Base-by-base conservation (phyloP, 2,113 vertebrate species). In the Gadus chalcogrammus region DNA sequence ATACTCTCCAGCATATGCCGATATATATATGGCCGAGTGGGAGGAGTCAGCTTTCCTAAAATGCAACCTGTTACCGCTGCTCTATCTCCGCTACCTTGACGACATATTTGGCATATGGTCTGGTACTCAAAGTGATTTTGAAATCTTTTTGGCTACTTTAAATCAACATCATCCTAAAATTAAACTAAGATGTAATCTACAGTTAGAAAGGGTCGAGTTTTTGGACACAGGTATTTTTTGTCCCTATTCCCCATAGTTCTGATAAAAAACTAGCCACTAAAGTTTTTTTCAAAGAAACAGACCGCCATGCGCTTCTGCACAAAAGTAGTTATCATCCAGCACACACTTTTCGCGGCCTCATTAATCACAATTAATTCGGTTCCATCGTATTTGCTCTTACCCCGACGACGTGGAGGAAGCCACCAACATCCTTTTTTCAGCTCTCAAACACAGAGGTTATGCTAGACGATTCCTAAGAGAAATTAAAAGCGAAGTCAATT, bases 211-310 rank as follows among this genome's bases (percentile, higher is more conserved):
- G 16, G 1, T 48, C 1, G 64, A 48, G 4, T 65, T 65, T 7
- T n/a, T 65, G 17, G 64, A 65, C 35, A 65, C 35, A 20, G 20
- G 20, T 20, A 20, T 20, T 20, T 20, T 20, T 20, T 20, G 3
- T 1, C n/a, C 16, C 9, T 48, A 3, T 65, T 48, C 17, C 38
- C 38, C 28, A n/a, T 11, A 48, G 2, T 15, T n/a, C 15, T 18
- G 15, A 12, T 16, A 65, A 31, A 38, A n/a, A 18, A 12, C 16
- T 69, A n/a, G 55, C 27, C 15, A 52, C 59, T 1, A 53, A 18
- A 3, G 59, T 70, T 3, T 70, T 22, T 9, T 70, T 70, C 24
- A 70, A 64, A 12, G 38, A 63, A 15, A 70, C 68, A 53, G 42
- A 63, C 13, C 62, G 35, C 6, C 69, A 70, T 53, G 61, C 52